A percentile compares a stretch with the other conserved stretches of the same genome.
Evolutionary conservation across 2,113 vertebrate genomes (phyloP).

Genomic region (Pachypanchax playfairii): DNA sequence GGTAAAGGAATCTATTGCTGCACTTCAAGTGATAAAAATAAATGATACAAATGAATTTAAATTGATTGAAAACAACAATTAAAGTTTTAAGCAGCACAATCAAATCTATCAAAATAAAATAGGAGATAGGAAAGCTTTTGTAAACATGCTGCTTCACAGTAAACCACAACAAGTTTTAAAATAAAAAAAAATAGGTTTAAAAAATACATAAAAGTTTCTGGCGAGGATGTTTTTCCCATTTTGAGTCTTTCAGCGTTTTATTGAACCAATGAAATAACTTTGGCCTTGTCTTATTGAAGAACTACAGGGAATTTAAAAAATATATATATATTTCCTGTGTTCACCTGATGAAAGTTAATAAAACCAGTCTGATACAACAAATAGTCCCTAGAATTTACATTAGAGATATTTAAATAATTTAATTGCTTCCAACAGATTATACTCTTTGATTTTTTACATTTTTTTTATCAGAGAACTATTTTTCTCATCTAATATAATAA

Average conservation of each 20-base stretch:
- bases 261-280: conserved; percentile 1
- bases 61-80: background rate
- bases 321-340: background rate
- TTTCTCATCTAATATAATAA: conserved; percentile 7
- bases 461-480: background rate
- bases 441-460: too few species aligned
- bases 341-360: background rate
- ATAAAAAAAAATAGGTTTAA: too few species aligned
- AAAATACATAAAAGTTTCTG: conserved; percentile 26
- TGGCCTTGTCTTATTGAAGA: background rate
- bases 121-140: too few species aligned
- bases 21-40: conserved; percentile 35
- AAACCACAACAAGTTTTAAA: too few species aligned
- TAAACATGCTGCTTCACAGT: too few species aligned
- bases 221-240: conserved; percentile 34
- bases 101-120: too few species aligned
- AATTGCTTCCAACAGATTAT: conserved; percentile 1
- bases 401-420: conserved; percentile 1
- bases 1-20: conserved; percentile 43
- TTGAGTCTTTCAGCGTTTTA: conserved; percentile 8
- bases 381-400: background rate
- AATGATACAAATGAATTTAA: background rate
- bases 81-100: too few species aligned
- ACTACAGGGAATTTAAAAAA: background rate
- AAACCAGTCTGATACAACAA: background rate